A percentile compares a stretch with the other conserved stretches of the same genome.
phyloP scores from a whole-genome alignment of 2,113 vertebrate species.

The Xenopus borealis region DNA sequence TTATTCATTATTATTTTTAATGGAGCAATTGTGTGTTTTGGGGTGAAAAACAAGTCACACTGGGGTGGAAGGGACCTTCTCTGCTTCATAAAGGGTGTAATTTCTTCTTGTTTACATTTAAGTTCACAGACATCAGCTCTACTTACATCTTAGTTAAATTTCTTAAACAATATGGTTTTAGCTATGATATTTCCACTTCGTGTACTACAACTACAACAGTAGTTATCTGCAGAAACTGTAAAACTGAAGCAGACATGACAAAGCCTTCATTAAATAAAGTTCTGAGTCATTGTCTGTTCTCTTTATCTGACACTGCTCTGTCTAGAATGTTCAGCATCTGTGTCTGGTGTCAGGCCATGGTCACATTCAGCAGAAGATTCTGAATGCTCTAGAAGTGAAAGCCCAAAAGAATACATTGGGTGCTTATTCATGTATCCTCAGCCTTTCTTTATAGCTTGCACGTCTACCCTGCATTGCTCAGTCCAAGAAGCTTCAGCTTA shows the following conservation, averaged over 20 bases:
- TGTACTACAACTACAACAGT: no score
- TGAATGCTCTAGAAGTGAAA: not conserved
- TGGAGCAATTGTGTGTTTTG: no score
- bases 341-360: not conserved
- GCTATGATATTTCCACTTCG: not conserved
- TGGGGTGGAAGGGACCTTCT: no score
- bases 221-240: not conserved
- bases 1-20: no score
- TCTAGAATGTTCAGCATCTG: constrained; percentile 10
- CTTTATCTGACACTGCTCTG: not conserved
- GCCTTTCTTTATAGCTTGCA: not conserved
- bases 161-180: not conserved
- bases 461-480: not conserved
- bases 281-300: not conserved
- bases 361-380: not conserved
- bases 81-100: no score
- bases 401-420: not conserved
- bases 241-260: not conserved
- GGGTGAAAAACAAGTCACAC: no score
- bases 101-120: not conserved
- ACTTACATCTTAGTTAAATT: not conserved
- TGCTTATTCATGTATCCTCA: not conserved
- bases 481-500: not conserved
- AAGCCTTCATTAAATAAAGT: not conserved
- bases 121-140: not conserved